Base-by-base conservation (phyloP, 2,888 invertebrate genomes). In the Ceriagrion tenellum region DNA sequence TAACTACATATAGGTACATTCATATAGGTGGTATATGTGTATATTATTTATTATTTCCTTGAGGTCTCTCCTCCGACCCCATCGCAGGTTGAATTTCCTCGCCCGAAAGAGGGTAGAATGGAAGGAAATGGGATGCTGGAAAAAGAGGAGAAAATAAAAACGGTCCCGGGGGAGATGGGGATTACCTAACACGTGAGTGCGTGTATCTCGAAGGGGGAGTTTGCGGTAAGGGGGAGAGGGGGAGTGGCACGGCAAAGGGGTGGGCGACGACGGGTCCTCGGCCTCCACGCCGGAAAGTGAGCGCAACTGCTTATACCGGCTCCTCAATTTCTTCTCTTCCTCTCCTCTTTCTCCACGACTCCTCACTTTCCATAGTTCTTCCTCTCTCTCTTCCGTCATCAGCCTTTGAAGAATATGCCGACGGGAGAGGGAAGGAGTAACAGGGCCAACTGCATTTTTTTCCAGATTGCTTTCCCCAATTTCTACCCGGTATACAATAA, bases 121-220 rank as follows among this genome's bases (percentile, higher is more conserved):
- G 81, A 81, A 81, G 81, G 81, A 81, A 81, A 81, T 81, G 81
- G 81, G 81, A 81, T 81, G 81, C 81, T 81, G 81, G 18, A 81
- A 81, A 81, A 81, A 81, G 35, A 35, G 18, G 35, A 81, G 30
- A 81, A 35, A 81, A 81, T 35, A 81, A 81, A n/a, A 81, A 35
- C 81, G 81, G 30, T 35, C 81, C 35, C 81, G 35, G 35, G 81
- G 81, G 81, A 81, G 81, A 81, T 81, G 81, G 26, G 81, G 81
- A 81, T 81, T 81, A 81, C 81, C 81, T 81, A 35, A 35, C 81
- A 35, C 81, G 81, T 35, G 81, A 81, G 81, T 81, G 81, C 81
- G 81, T 81, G 35, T 35, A 35, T 81, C 81, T 81, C 69, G 69
- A 23, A n/a, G 10, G 81, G 30, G 81, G 35, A 69, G 81, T 16